These are phyloP conservation scores for Melanotaenia pygmaea DNA, from an alignment of 2,797 vertebrate genomes.

Conservation along the genomic window DNA sequence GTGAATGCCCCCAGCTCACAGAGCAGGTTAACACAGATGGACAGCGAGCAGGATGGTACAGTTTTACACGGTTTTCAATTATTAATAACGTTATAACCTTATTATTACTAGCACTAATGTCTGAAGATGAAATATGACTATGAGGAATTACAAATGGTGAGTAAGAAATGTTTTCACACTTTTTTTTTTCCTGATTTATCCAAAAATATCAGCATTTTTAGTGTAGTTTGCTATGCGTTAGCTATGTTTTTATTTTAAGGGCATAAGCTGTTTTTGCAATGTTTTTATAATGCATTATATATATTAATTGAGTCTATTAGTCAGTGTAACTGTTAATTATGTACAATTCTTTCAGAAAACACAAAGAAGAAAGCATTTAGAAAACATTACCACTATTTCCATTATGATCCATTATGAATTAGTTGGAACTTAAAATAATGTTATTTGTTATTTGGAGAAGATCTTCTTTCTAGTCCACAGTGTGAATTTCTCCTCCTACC, in stretches of 20 bases:
- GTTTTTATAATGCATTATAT: not conserved
- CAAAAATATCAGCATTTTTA: not conserved
- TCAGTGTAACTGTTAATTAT: too few relatives aligned
- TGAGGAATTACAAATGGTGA: constrained; percentile 54
- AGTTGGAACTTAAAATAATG: not conserved
- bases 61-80: not conserved
- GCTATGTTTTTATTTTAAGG: not conserved
- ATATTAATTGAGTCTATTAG: too few relatives aligned
- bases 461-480: not conserved
- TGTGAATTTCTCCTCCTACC: not conserved
- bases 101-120: not conserved
- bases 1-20: constrained; percentile 24
- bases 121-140: constrained; percentile 12
- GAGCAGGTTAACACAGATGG: not conserved
- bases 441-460: too few relatives aligned
- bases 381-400: too few relatives aligned
- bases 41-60: not conserved
- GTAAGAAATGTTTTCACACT: constrained; percentile 11
- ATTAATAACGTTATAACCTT: not conserved
- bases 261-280: not conserved
- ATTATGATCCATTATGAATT: not conserved
- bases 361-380: too few relatives aligned
- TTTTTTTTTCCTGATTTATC: not conserved
- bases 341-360: too few relatives aligned
- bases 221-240: not conserved